Base-by-base conservation (phyloP, 2,888 invertebrate species). In the Polyploca ridens region DNA sequence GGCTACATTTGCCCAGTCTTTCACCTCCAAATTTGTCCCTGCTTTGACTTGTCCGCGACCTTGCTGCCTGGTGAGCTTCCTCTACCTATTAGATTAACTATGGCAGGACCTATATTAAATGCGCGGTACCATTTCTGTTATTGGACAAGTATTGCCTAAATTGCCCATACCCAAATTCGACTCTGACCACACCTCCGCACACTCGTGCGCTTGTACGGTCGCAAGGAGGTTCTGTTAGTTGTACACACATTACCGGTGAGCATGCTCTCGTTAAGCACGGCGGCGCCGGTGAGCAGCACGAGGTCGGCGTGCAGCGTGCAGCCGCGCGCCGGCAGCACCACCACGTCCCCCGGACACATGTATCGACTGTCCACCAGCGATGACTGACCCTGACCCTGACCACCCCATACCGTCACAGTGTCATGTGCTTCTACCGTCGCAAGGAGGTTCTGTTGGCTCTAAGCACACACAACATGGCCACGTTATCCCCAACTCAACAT, bases 241-340 rank as follows among this genome's bases (percentile, higher is more conserved):
- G 27, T 1, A 27, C 27, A 27, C 27, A 1, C 27, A 27, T 27
- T 76, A 97, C 97, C 98, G 68, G 99, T 99, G 3, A 99, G 95
- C 98, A 99, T 99, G 69, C 98, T 98, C 93, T 99, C 99, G 83
- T 99, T 99, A 33, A 99, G 95, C 72, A 99, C 98, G 70, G 98
- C 98, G 70, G 97, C 97, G 14, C 99, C 99, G 0, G 94, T 93
- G 0, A 99, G 94, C 35, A 99, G 93, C 0, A 97, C 97, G 0
- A 98, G 98, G 90, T 99, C 99, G 87, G 98, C 98, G 67, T 97
- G 97, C 96, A 99, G 96, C 14, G 96, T 94, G 86, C 98, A 98
- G 0, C 98, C 98, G 66, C 96, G 95, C 0, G 97, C 93, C 0
- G 98, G 98, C 74, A 99, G 96, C 76, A 97, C 96, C 63, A 99